Conservation (phyloP, 2,888 invertebrate species). For the Rhingia rostrata region DNA sequence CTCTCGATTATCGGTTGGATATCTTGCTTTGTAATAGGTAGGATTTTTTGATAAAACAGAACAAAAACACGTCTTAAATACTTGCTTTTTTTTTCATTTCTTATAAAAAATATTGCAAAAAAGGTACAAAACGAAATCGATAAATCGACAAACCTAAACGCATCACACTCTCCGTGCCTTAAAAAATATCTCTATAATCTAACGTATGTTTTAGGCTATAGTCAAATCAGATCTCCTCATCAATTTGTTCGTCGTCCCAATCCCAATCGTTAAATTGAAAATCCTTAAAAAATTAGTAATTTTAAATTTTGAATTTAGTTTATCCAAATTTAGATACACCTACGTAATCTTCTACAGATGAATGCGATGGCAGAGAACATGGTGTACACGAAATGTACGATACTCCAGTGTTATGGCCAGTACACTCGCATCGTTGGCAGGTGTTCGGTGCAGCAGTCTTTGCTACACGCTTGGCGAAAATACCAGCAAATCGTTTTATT, state of each 20-base stretch:
- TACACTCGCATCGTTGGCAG: slow-evolving; percentile 89
- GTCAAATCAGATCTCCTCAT: slow-evolving; percentile 75
- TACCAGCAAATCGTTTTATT: slow-evolving; percentile 86
- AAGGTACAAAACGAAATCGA: slow-evolving; percentile 65
- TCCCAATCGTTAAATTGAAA: slow-evolving; percentile 80
- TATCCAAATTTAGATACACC: slow-evolving; percentile 68
- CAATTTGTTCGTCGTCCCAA: slow-evolving; percentile 78
- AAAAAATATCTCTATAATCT: slow-evolving; percentile 25
- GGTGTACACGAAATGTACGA: slow-evolving; percentile 87
- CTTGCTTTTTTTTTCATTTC: background rate
- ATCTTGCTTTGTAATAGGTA: too few relatives aligned
- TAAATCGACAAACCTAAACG: slow-evolving; percentile 30
- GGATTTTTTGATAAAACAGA: too few relatives aligned
- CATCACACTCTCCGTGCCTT: too few relatives aligned
- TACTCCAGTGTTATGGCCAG: slow-evolving; percentile 86
- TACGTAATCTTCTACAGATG: slow-evolving; percentile 79
- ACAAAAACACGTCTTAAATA: too few relatives aligned
- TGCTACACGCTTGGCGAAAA: slow-evolving; percentile 87
- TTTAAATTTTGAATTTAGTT: background rate
- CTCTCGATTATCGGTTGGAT: too few relatives aligned
- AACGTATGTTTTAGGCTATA: slow-evolving; percentile 9
- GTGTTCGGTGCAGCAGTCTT: slow-evolving; percentile 85
- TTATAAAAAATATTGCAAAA: slow-evolving; percentile 50
- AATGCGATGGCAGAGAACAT: slow-evolving; percentile 81
- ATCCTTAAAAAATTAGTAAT: slow-evolving; percentile 76